Conservation (phyloP, 2,113 vertebrate genomes). For the Crocuta crocuta region DNA sequence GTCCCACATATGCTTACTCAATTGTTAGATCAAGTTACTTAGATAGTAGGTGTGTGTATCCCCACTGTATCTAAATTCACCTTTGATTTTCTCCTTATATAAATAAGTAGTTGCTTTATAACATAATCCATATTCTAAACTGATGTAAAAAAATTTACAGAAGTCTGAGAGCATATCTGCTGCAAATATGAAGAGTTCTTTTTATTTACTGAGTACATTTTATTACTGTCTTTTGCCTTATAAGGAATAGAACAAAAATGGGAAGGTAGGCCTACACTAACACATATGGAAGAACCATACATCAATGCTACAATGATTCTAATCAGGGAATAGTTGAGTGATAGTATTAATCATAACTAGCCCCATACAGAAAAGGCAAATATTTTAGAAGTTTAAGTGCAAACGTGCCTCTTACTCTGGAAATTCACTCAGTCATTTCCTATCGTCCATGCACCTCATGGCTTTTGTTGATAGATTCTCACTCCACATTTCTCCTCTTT, state of each 20-base stretch:
- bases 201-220: slow-evolving; percentile 6
- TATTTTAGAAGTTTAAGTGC: background rate
- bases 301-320: background rate
- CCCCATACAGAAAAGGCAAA: background rate
- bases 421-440: background rate
- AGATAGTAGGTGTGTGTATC: background rate
- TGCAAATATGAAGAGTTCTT: background rate
- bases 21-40: background rate
- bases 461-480: background rate
- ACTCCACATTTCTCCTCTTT: background rate
- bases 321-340: background rate
- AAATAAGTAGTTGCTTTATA: background rate
- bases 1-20: background rate
- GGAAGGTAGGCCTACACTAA: background rate
- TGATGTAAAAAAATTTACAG: background rate
- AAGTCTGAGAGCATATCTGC: background rate
- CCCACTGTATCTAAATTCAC: background rate
- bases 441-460: background rate
- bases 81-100: background rate
- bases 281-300: background rate
- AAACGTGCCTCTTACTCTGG: background rate
- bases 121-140: background rate
- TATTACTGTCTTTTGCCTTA: background rate
- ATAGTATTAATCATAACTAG: background rate
- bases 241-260: background rate